Evolutionary conservation across 2,888 invertebrate species (phyloP).

Genomic region (Melinaea marsaeus): DNA sequence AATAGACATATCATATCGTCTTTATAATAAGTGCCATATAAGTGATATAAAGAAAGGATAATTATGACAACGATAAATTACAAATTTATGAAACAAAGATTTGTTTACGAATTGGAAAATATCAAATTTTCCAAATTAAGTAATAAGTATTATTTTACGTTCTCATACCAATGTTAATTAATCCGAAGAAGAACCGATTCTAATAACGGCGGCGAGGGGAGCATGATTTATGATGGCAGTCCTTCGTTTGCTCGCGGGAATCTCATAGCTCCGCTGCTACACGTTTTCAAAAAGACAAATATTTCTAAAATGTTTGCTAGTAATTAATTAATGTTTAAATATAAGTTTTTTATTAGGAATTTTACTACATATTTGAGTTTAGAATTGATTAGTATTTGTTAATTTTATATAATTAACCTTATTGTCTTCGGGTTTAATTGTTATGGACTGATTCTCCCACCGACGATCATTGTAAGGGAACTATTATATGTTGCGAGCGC

Average conservation of each 20-base stretch:
- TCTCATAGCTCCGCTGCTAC: slow-evolving; percentile 22
- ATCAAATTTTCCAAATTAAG: slow-evolving; percentile 16
- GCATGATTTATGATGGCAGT: slow-evolving; percentile 38
- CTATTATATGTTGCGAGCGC: no score
- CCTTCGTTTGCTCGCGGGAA: slow-evolving; percentile 32
- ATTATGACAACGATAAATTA: neutral
- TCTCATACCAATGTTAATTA: slow-evolving; percentile 36
- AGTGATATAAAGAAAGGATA: neutral
- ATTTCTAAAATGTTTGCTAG: neutral
- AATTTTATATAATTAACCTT: no score
- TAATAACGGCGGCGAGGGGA: slow-evolving; percentile 34
- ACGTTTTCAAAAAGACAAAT: slow-evolving; percentile 2
- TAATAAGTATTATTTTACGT: slow-evolving; percentile 23
- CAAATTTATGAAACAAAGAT: slow-evolving; percentile 2
- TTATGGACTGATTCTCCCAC: no score
- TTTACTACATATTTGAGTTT: no score
- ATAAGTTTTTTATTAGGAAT: no score
- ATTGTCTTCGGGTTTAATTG: no score
- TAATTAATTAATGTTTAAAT: no score
- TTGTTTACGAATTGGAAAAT: slow-evolving; percentile 3
- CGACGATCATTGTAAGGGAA: no score
- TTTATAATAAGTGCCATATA: neutral
- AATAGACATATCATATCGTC: no score
- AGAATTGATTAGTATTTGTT: no score
- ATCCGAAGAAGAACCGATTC: slow-evolving; percentile 34